These are phyloP conservation scores for Xanthostigma xanthostigma DNA, from an alignment of 2,888 invertebrate genomes.

Conservation along the genomic window DNA sequence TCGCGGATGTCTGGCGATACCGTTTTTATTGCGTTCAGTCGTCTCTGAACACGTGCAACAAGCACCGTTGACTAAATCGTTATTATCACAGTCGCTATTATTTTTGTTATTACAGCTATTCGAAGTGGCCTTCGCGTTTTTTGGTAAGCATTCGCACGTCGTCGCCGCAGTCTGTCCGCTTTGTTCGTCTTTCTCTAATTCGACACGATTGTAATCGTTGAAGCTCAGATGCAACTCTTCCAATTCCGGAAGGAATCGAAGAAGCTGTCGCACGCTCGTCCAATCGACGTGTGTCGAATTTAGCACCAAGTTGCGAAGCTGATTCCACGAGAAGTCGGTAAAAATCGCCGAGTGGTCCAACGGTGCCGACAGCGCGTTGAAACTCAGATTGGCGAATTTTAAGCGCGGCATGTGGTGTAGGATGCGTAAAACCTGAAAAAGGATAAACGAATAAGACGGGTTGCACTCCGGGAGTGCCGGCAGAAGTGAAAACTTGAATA, in stretches of 20 bases:
- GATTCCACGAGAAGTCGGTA: constrained; percentile 32
- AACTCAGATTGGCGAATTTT: constrained; percentile 82
- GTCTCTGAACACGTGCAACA: too few relatives aligned
- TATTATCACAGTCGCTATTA: constrained; percentile 3
- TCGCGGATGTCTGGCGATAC: constrained; percentile 36
- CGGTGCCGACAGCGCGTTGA: constrained; percentile 66
- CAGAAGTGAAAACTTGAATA: too few relatives aligned
- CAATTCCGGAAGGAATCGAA: constrained; percentile 61
- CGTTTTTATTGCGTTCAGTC: constrained; percentile 1
- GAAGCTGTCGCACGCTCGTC: constrained; percentile 62
- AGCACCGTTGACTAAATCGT: not conserved
- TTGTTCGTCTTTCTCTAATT: constrained; percentile 35
- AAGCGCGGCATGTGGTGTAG: constrained; percentile 77
- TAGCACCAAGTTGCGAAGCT: constrained; percentile 62
- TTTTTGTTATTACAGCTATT: constrained; percentile 16
- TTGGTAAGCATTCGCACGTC: constrained; percentile 15
- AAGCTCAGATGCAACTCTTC: constrained; percentile 87
- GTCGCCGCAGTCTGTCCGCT: constrained; percentile 25
- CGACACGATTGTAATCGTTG: constrained; percentile 70
- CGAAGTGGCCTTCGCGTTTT: constrained; percentile 5
- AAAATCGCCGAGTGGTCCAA: constrained; percentile 30
- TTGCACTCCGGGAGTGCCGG: too few relatives aligned
- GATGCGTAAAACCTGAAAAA: constrained; percentile 61
- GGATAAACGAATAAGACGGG: not conserved
- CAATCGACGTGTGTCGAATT: constrained; percentile 81